Base-by-base conservation (phyloP, 1,140 invertebrate species). In the Cyrtorhinus lividipennis region DNA sequence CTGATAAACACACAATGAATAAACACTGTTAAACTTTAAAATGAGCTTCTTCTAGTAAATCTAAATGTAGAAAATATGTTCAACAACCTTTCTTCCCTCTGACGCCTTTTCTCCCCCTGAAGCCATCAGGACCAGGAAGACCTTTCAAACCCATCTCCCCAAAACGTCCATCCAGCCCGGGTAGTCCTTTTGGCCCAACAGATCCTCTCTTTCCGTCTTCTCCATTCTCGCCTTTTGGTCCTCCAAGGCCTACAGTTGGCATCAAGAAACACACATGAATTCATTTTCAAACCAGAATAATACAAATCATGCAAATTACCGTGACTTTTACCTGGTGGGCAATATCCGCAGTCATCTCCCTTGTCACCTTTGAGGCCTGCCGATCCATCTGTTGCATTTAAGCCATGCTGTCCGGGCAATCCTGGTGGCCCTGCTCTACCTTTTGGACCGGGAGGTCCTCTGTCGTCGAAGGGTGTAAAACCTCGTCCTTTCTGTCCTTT, bases 401-500 rank as follows among this genome's bases (percentile, higher is more conserved):
- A 46, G 25, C 68, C 69, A 24, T 18, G 56, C 46, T 63, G 59
- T 38, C 70, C 69, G 22, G 61, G 53, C 30, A 61, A 56, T 24
- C 88, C 88, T 22, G 79, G 81, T 64, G 78, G 77, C 45, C 89
- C 89, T 56, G 76, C 70, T 2, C 72, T 71, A 56, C 89, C 89
- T 76, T 89, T 86, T 60, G 72, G 69, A 62, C 88, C 88, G 20
- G 87, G 87, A 73, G 75, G 73, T 25, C 74, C 59, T 56, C 84
- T 86, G 65, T 81, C 77, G 26, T 79, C 72, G 26, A 87, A 87
- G 68, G 81, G 77, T 74, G 85, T 86, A 12, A 86, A 86, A 30
- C 79, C 71, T 24, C 81, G 65, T 27, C 86, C 85, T 59, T 83
- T 84, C 27, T 88, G 72, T 63, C 87, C 87, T 71, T 86, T 87